Evolutionary conservation across 1,140 invertebrate genomes (phyloP).

Genomic region (Diabrotica virgifera): DNA sequence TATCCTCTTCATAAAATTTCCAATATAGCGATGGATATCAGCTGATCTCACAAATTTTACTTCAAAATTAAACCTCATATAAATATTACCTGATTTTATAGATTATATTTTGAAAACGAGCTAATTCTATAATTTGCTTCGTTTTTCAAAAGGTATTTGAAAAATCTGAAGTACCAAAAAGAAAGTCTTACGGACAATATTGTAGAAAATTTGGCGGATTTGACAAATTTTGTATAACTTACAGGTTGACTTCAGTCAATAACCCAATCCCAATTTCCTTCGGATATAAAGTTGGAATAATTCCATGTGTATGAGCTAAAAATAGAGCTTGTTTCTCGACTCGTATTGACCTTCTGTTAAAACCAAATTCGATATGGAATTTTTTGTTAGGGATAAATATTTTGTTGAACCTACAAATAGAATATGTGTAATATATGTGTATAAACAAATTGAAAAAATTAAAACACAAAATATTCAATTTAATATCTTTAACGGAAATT

Average conservation of each 20-base stretch:
- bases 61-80: too few species aligned
- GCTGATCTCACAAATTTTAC: too few species aligned
- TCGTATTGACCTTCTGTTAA: constrained; percentile 52
- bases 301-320: constrained; percentile 41
- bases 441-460: too few species aligned
- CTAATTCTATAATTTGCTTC: too few species aligned
- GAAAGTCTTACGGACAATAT: too few species aligned
- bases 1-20: too few species aligned
- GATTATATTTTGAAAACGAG: too few species aligned
- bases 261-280: constrained; percentile 32
- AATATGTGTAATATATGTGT: neutral
- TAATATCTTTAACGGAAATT: constrained; percentile 50
- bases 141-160: too few species aligned
- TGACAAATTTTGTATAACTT: constrained; percentile 1
- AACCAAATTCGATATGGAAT: constrained; percentile 59
- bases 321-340: constrained; percentile 50
- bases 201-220: too few species aligned
- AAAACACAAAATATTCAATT: constrained; percentile 53
- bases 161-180: too few species aligned
- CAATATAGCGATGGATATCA: too few species aligned
- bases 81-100: too few species aligned
- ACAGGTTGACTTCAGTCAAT: constrained; percentile 4
- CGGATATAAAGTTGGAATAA: constrained; percentile 61
- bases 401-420: neutral
- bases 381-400: constrained; percentile 59